A percentile compares a stretch with the other conserved stretches of the same genome.
Conservation (phyloP, 2,888 invertebrate genomes). For the Caenorhabditis zanzibari region DNA sequence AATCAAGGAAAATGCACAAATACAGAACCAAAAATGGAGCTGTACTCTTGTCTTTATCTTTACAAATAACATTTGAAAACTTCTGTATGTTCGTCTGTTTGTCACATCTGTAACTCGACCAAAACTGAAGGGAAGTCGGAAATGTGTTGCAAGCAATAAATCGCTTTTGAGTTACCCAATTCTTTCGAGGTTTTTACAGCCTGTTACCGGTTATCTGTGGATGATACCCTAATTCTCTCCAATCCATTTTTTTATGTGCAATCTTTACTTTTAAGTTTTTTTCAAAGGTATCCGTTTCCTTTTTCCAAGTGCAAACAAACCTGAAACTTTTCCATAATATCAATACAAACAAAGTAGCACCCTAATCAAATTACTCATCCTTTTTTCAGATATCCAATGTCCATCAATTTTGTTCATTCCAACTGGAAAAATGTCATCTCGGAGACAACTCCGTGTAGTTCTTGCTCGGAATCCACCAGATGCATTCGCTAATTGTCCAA, state of each 20-base stretch:
- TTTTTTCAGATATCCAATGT: constrained; percentile 39
- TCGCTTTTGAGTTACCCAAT: too few species aligned
- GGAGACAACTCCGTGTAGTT: constrained; percentile 70
- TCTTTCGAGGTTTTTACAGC: too few species aligned
- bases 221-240: too few species aligned
- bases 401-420: constrained; percentile 20
- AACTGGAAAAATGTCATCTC: constrained; percentile 21
- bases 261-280: neutral
- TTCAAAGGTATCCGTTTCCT: neutral
- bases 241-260: neutral
- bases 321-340: constrained; percentile 25
- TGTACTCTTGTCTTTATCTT: too few species aligned
- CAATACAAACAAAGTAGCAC: constrained; percentile 22
- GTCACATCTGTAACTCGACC: too few species aligned
- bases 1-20: too few species aligned
- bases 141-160: too few species aligned
- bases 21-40: too few species aligned
- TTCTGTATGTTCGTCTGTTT: too few species aligned
- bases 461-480: constrained; percentile 78
- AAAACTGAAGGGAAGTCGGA: too few species aligned
- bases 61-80: too few species aligned
- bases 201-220: too few species aligned
- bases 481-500: constrained; percentile 72
- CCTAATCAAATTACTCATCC: constrained; percentile 24
- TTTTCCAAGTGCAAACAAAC: constrained; percentile 15